phyloP scores from a whole-genome alignment of 2,888 invertebrate genomes.

The Elysia crispata region DNA sequence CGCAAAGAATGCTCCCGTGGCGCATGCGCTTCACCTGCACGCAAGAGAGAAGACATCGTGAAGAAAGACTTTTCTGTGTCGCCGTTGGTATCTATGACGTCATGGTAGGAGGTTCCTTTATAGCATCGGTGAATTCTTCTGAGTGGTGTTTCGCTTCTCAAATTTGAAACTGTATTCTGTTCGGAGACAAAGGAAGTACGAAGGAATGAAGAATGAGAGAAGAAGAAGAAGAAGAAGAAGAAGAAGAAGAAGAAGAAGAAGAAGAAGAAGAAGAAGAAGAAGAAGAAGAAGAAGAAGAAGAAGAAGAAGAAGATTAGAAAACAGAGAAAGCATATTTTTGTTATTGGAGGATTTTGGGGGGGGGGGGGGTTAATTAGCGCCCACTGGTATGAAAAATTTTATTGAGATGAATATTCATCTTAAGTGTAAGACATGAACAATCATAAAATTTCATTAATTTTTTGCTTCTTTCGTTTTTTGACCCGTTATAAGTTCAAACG shows the following conservation, averaged over 20 bases:
- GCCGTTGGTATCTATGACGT: neutral
- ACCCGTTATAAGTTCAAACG: neutral
- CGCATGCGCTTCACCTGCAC: too few species aligned
- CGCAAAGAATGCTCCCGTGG: too few species aligned
- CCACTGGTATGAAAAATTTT: too few species aligned
- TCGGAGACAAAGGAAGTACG: too few species aligned
- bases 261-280: conserved; percentile 5
- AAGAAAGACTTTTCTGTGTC: neutral
- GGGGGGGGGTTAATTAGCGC: too few species aligned
- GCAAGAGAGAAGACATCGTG: neutral
- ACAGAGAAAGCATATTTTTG: too few species aligned
- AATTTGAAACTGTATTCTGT: too few species aligned
- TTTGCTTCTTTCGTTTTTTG: neutral
- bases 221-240: neutral
- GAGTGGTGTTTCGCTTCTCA: too few species aligned
- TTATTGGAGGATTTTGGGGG: too few species aligned
- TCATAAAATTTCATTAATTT: too few species aligned
- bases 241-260: conserved; percentile 10
- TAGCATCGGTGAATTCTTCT: neutral
- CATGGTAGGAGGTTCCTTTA: neutral
- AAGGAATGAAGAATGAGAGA: neutral
- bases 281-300: conserved; percentile 21
- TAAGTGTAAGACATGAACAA: too few species aligned
- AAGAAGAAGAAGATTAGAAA: conserved; percentile 19
- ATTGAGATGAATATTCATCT: too few species aligned